Evolutionary conservation across 1,140 invertebrate species (phyloP), one percentile per base, ranked within the genome.

Genomic region (Acromyrmex echinatior): DNA sequence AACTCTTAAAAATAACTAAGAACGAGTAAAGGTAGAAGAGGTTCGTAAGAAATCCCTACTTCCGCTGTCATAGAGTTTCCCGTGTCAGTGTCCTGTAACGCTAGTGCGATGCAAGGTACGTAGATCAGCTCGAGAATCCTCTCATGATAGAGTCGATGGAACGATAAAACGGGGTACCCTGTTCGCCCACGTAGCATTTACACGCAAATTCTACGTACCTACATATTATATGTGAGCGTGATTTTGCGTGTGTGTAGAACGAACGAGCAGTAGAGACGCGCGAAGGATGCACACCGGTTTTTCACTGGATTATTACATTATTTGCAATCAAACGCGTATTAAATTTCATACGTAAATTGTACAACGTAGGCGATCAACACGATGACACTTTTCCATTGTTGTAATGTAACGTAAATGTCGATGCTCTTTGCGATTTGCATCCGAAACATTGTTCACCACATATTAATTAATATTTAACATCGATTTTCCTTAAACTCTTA

Each of bases 101-200:
- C 58, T 81, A 63, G 84, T 45, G 39, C 39, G 18, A 35, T 51
- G 49, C 18, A 10, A 6, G 14, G 62, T 21, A 14, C 18, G 28
- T 12, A 12, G 49, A 18, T 60, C n/a, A 70, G 31, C 79, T 53
- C 18, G 25, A 35, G 31, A 80, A 88, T 87, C 81, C 31, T 56
- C 73, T 87, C 74, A 81, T 79, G 78, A 45, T 45, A 45, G 86
- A 91, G 87, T 85, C 84, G 79, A 73, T 88, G 80, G 87, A 73
- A 65, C 25, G 88, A 87, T 81, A 89, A 87, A 86, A 49, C 70
- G 70, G 73, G 56, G 86, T 86, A 89, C 68, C 91, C 87, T 87
- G 89, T 91, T 78, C 91, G 89, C 91, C 91, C 91, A 91, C 90
- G 89, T 82, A 87, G 16, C 35, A 35, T 51, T 12, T n/a, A 87